Evolutionary conservation across 2,113 vertebrate genomes (phyloP).

Genomic region (Zosterops borbonicus): DNA sequence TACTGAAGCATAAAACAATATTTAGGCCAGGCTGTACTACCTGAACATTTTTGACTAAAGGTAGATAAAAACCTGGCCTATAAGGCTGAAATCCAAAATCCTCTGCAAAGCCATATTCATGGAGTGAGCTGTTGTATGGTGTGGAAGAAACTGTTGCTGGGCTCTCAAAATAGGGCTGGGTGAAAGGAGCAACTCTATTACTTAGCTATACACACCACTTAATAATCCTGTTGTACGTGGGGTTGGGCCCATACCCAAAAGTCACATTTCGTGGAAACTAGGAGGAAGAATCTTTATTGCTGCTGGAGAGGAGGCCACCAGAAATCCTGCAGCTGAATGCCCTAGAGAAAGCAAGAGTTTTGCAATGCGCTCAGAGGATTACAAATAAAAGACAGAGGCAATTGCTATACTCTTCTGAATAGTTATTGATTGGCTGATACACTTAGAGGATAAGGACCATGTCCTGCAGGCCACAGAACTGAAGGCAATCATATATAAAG

Average conservation of each 20-base stretch:
- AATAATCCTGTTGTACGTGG: background rate
- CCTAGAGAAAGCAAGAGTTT: background rate
- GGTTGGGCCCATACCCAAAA: background rate
- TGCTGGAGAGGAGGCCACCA: background rate
- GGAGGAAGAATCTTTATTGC: background rate
- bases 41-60: background rate
- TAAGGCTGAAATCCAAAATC: background rate
- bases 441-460: background rate
- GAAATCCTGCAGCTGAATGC: background rate
- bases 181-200: background rate
- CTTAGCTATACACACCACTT: background rate
- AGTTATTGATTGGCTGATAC: background rate
- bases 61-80: background rate
- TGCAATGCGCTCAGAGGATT: background rate
- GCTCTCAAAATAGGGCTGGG: background rate
- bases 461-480: background rate
- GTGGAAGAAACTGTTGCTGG: background rate
- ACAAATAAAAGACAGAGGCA: slow-evolving; percentile 2
- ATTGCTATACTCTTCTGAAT: background rate
- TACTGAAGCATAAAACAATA: background rate
- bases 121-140: background rate
- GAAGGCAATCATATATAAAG: background rate
- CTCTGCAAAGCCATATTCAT: background rate
- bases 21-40: background rate
- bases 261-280: background rate